Conservation (phyloP, 92 coral and sea anemone species). For the Isaurus tuberculatus region DNA sequence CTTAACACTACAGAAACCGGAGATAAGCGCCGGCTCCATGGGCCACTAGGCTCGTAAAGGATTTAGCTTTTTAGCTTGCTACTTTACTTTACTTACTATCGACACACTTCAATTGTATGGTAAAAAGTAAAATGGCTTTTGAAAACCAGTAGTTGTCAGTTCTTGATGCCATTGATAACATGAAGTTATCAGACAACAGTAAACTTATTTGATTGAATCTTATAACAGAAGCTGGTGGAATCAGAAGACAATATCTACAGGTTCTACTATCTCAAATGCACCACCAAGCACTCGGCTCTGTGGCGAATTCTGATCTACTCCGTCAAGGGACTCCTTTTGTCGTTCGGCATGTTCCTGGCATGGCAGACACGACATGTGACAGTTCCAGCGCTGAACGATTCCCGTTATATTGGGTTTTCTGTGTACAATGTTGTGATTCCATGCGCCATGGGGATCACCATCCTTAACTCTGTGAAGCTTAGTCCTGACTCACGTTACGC, state of each 20-base stretch:
- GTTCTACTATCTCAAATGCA: slow-evolving; percentile 52
- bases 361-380: slow-evolving; percentile 68
- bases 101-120: no score
- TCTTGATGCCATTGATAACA: no score
- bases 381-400: slow-evolving; percentile 61
- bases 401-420: slow-evolving; percentile 63
- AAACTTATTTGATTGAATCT: not conserved
- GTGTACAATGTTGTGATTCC: slow-evolving; percentile 69
- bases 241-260: slow-evolving; percentile 52
- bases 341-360: slow-evolving; percentile 68
- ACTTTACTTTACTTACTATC: no score
- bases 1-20: no score
- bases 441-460: slow-evolving; percentile 69
- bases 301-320: slow-evolving; percentile 63
- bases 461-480: slow-evolving; percentile 50
- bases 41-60: no score
- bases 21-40: no score
- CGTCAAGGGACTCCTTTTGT: slow-evolving; percentile 67
- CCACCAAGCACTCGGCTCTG: slow-evolving; percentile 42
- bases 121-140: no score
- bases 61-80: no score
- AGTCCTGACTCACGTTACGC: slow-evolving; percentile 57
- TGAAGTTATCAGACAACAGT: no score
- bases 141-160: not conserved
- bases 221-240: slow-evolving; percentile 44